Percentiles rank a stretch among this genome's conserved stretches.
These are phyloP conservation scores for Temnothorax nylanderi DNA, from an alignment of 1,140 invertebrate genomes.

Conservation along the genomic window DNA sequence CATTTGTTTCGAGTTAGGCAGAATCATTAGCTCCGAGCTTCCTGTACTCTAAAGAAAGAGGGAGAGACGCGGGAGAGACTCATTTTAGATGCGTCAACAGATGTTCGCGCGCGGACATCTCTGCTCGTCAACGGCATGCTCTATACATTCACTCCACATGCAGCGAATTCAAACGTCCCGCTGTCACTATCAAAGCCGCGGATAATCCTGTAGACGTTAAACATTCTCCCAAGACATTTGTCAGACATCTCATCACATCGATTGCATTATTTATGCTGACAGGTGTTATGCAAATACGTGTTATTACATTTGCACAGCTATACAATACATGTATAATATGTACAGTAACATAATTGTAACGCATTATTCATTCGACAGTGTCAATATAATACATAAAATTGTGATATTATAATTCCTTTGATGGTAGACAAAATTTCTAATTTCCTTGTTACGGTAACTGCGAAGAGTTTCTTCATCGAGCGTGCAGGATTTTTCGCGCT, in stretches of 20 bases:
- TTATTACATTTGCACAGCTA: neutral
- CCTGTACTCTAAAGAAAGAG: neutral
- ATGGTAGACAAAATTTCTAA: neutral
- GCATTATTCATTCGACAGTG: too few species aligned
- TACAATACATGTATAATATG: too few species aligned
- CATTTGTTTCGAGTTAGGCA: slow-evolving; percentile 59
- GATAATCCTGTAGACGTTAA: neutral
- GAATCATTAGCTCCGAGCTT: slow-evolving; percentile 43
- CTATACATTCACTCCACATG: slow-evolving; percentile 1
- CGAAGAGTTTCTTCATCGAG: neutral
- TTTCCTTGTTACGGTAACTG: neutral
- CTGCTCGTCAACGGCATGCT: slow-evolving; percentile 7
- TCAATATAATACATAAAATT: too few species aligned
- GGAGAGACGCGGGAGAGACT: slow-evolving; percentile 4
- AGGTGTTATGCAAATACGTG: neutral
- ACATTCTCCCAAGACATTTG: neutral
- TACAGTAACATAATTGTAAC: too few species aligned
- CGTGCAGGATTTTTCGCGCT: neutral
- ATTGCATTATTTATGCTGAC: neutral
- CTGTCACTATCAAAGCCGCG: slow-evolving; percentile 10
- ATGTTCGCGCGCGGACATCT: slow-evolving; percentile 29
- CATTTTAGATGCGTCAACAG: slow-evolving; percentile 56
- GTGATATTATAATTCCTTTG: neutral
- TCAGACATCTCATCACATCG: neutral
- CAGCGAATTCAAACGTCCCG: neutral